Percentiles rank a stretch among this genome's conserved stretches.
phyloP scores from a whole-genome alignment of 2,888 invertebrate genomes.

The Selenia dentaria region DNA sequence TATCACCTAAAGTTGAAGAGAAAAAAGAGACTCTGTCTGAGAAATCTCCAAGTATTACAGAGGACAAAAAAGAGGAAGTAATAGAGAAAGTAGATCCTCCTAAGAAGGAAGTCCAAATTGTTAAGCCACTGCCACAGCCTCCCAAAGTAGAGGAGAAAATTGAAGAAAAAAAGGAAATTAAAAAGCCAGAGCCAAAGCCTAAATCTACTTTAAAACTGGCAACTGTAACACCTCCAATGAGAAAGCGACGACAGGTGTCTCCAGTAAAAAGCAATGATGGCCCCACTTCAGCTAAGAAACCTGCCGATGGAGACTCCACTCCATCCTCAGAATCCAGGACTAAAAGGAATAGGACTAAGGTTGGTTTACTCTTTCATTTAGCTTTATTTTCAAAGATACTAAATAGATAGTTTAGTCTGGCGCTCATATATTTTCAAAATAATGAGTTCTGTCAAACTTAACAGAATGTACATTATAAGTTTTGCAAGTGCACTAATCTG shows the following conservation, averaged over 20 bases:
- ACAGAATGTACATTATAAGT: too few species aligned
- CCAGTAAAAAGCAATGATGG: slow-evolving; percentile 66
- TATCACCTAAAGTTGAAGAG: slow-evolving; percentile 54
- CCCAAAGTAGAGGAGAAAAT: slow-evolving; percentile 59
- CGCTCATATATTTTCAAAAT: too few species aligned
- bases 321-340: slow-evolving; percentile 69
- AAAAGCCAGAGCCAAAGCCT: slow-evolving; percentile 66
- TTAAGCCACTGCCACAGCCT: slow-evolving; percentile 39
- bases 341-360: slow-evolving; percentile 78
- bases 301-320: slow-evolving; percentile 59
- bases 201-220: slow-evolving; percentile 82
- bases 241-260: slow-evolving; percentile 81
- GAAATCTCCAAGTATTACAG: slow-evolving; percentile 44
- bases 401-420: too few species aligned
- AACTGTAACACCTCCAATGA: slow-evolving; percentile 82
- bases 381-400: too few species aligned
- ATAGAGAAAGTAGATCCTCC: slow-evolving; percentile 44
- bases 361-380: slow-evolving; percentile 29
- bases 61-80: slow-evolving; percentile 51
- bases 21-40: slow-evolving; percentile 54
- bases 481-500: too few species aligned
- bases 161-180: slow-evolving; percentile 56
- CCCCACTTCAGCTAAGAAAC: slow-evolving; percentile 63
- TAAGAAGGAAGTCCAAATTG: slow-evolving; percentile 36
- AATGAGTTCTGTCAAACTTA: too few species aligned